Evolutionary conservation across 2,888 invertebrate genomes (phyloP).

Genomic region (Calephelis perditalis): DNA sequence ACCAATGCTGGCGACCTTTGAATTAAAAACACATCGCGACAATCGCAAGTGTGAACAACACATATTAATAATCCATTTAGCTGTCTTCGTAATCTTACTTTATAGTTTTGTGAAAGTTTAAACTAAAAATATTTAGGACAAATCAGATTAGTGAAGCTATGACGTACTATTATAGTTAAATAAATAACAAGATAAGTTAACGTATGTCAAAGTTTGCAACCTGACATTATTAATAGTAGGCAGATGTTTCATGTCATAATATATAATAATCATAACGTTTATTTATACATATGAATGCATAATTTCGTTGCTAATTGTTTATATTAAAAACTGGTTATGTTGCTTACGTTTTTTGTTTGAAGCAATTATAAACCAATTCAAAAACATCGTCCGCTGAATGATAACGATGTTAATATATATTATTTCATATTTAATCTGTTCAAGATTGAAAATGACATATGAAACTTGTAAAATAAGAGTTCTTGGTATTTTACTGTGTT

Average conservation of each 20-base stretch:
- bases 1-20: no score
- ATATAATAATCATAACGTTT: conserved; percentile 12
- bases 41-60: background rate
- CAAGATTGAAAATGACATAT: no score
- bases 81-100: no score
- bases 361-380: conserved; percentile 11
- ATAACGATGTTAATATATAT: background rate
- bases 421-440: background rate
- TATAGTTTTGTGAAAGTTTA: no score
- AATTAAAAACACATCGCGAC: background rate
- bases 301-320: conserved; percentile 11
- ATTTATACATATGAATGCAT: conserved; percentile 7
- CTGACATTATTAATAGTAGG: conserved; percentile 3
- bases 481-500: no score
- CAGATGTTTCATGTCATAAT: conserved; percentile 10
- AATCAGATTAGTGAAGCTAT: no score
- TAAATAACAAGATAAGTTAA: conserved; percentile 3
- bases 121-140: no score
- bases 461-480: no score
- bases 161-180: no score
- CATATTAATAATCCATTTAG: background rate
- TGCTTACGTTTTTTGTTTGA: conserved; percentile 8
- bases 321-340: conserved; percentile 5
- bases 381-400: background rate
- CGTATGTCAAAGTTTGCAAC: background rate